Conservation (phyloP, 2,797 vertebrate genomes). For the Taenioides sp. region DNA sequence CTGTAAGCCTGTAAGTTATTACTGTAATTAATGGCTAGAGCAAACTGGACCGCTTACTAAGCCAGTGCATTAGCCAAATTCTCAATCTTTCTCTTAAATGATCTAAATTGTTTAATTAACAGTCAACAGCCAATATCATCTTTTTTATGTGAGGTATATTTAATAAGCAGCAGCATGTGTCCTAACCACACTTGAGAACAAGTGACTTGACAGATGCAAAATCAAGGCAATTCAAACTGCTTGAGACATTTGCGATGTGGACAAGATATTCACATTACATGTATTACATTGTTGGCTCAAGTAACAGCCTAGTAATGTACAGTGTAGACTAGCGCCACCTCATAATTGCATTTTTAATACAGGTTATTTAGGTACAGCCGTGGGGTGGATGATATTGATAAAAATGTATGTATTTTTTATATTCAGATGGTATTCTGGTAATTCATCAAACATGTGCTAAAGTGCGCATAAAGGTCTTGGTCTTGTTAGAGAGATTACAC, state of each 20-base stretch:
- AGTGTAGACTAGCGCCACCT: not conserved
- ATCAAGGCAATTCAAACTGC: constrained; percentile 1
- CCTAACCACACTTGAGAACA: not conserved
- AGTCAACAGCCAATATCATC: not conserved
- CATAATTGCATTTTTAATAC: not conserved
- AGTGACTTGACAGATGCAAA: constrained; percentile 2
- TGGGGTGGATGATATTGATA: not conserved
- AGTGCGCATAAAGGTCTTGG: not conserved
- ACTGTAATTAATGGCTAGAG: constrained; percentile 38
- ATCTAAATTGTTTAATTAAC: no score
- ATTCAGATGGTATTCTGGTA: not conserved
- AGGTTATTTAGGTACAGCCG: not conserved
- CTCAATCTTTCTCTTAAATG: not conserved
- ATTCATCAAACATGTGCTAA: not conserved
- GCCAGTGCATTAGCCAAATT: not conserved
- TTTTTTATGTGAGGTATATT: not conserved
- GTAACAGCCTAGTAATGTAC: not conserved
- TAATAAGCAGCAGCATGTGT: not conserved
- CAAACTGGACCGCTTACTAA: constrained; percentile 3
- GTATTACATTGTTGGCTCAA: not conserved
- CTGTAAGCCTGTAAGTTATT: constrained; percentile 46
- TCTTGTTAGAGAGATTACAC: no score
- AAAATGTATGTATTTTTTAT: not conserved
- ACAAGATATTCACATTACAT: constrained; percentile 4
- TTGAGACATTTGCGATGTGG: not conserved